phyloP scores from a whole-genome alignment of 2,113 vertebrate genomes.

The Dryoscopus gambensis region DNA sequence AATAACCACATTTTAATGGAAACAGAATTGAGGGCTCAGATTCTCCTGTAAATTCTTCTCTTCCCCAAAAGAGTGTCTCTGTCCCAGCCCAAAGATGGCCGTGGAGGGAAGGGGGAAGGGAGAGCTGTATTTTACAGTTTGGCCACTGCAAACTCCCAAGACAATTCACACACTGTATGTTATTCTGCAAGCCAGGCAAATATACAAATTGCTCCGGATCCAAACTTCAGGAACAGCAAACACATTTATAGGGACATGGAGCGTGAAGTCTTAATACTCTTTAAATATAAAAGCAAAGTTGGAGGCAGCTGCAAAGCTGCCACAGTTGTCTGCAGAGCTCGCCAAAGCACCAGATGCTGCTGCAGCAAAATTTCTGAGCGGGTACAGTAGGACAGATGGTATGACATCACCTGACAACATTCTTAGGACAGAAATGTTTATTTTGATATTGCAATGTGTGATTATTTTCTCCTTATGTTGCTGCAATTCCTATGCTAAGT shows the following conservation, averaged over 20 bases:
- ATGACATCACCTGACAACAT: constrained; percentile 33
- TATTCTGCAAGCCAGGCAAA: not conserved
- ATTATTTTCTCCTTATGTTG: constrained; percentile 65
- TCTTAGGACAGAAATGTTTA: constrained; percentile 45
- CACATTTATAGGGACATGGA: not conserved
- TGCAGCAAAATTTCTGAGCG: constrained; percentile 15
- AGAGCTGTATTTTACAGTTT: not conserved
- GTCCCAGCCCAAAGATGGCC: not conserved
- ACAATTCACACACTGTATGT: not conserved
- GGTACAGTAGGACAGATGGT: constrained; percentile 13
- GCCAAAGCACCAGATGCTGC: constrained; percentile 50
- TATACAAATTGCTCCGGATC: not conserved
- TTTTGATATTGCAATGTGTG: constrained; percentile 23
- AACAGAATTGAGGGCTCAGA: not conserved
- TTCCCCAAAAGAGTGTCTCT: not conserved
- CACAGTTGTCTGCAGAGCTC: constrained; percentile 9
- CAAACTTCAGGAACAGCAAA: not conserved
- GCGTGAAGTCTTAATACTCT: not conserved
- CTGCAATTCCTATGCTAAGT: constrained; percentile 51
- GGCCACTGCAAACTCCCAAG: not conserved
- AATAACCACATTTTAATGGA: not conserved
- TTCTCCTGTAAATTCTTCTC: not conserved
- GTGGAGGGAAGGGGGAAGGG: not conserved
- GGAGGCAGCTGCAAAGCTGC: constrained; percentile 48
- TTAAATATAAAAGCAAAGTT: constrained; percentile 4